These are phyloP conservation scores for Mesitornis unicolor DNA, from an alignment of 2,113 vertebrate genomes.

Conservation along the genomic window DNA sequence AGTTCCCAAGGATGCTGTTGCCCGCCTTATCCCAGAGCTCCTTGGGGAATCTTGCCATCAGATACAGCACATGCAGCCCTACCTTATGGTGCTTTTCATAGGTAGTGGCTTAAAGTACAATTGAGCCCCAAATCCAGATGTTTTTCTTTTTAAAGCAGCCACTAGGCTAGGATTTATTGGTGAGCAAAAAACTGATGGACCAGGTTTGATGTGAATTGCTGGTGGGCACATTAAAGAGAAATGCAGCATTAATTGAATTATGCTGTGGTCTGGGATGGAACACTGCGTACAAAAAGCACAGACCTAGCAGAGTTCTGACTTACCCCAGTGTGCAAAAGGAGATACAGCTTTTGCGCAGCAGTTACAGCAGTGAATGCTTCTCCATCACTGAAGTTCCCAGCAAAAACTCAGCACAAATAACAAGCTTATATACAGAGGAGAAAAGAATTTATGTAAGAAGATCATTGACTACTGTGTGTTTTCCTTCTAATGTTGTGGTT, in stretches of 20 bases:
- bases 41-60: not conserved
- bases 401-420: not conserved
- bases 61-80: fast-evolving
- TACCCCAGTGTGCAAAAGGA: not conserved
- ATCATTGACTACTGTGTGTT: not conserved
- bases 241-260: not conserved
- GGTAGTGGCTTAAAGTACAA: not conserved
- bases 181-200: not conserved
- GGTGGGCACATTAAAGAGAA: not conserved
- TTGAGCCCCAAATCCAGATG: not conserved
- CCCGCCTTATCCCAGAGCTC: not conserved
- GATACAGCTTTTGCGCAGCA: not conserved
- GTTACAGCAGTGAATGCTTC: not conserved
- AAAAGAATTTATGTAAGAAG: not conserved
- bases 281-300: not conserved
- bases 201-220: not conserved
- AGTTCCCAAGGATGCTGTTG: not conserved
- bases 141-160: not conserved
- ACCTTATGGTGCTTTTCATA: not conserved
- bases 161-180: not conserved
- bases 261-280: not conserved
- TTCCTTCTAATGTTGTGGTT: not conserved
- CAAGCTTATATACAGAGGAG: not conserved
- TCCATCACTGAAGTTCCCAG: not conserved
- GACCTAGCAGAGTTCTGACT: not conserved